These are phyloP conservation scores for Anaspis maculata DNA, from an alignment of 2,888 invertebrate species.

Conservation along the genomic window DNA sequence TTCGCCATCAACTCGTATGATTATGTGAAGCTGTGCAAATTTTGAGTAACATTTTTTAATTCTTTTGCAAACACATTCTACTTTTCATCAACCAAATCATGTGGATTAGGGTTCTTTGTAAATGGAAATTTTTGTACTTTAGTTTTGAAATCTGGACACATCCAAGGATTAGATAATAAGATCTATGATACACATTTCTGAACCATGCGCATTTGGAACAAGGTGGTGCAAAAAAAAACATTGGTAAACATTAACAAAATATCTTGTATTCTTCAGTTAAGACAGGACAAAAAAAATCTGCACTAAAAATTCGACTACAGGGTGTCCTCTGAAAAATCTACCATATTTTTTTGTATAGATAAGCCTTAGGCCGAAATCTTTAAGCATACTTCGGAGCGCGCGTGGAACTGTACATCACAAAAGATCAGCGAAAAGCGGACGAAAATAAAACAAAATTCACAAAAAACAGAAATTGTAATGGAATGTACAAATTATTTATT, in stretches of 20 bases:
- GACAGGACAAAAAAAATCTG: slow-evolving; percentile 14
- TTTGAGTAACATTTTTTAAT: too few relatives aligned
- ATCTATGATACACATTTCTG: too few relatives aligned
- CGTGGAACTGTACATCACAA: slow-evolving; percentile 39
- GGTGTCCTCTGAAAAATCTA: slow-evolving; percentile 15
- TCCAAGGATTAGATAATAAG: too few relatives aligned
- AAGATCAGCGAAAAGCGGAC: slow-evolving; percentile 44
- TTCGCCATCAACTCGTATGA: too few relatives aligned
- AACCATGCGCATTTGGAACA: too few relatives aligned
- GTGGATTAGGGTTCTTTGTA: too few relatives aligned
- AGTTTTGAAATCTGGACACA: too few relatives aligned
- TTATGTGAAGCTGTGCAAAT: too few relatives aligned
- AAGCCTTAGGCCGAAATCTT: slow-evolving; percentile 14
- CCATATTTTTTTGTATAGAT: slow-evolving; percentile 2
- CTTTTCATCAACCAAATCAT: too few relatives aligned
- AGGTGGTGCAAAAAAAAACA: slow-evolving; percentile 10
- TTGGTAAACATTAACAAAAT: slow-evolving; percentile 20
- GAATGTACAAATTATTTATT: slow-evolving; percentile 72
- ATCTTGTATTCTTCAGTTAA: slow-evolving; percentile 18
- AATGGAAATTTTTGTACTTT: too few relatives aligned
- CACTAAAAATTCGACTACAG: slow-evolving; percentile 12
- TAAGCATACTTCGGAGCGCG: slow-evolving; percentile 10
- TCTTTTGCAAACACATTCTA: too few relatives aligned
- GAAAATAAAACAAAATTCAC: slow-evolving; percentile 36
- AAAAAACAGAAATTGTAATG: slow-evolving; percentile 57